Base-by-base conservation (phyloP, 2,888 invertebrate species). In the Tuberolachnus salignus region DNA sequence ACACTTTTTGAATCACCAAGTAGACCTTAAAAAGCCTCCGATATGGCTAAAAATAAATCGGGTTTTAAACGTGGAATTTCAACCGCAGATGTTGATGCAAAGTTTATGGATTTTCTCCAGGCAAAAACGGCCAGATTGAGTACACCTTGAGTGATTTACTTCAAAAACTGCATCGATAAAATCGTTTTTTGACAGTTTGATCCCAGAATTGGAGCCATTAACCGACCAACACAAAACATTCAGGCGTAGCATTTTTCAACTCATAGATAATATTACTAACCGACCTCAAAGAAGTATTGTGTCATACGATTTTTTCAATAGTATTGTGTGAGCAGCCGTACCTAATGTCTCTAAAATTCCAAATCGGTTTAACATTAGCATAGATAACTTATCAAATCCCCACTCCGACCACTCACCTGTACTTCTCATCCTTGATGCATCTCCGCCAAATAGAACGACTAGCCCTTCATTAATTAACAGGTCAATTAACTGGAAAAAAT, bases 141-240 rank as follows among this genome's bases (percentile, higher is more conserved):
- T 23, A 57, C 57, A 23, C 23, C 13, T 21, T 21, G 55, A 11
- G 11, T 14, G n/a, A 57, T 23, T 23, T 57, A 57, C 23, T 57
- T 10, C 23, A 57, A 57, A 23, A 57, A 57, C 57, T 26, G 57
- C 13, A 57, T 16, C 2, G 57, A 57, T 57, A 23, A 23, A 57
- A 57, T 57, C 57, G 14, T 57, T 57, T 57, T 23, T 57, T 57
- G 57, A 59, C 26, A 57, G 26, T 59, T 59, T 16, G 26, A 23
- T 26, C 26, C 59, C 59, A 19, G 16, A 26, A 26, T 59, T 57
- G 57, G 57, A 59, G 14, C 59, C 59, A 23, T 26, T 59, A 10
- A 59, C 59, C 59, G 59, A 59, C 26, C 59, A 59, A 59, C 59
- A 26, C 26, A 59, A 57, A 57, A 57, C 57, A 57, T 57, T 57